phyloP scores from a whole-genome alignment of 2,888 invertebrate species.

The Charanyca ferruginea region DNA sequence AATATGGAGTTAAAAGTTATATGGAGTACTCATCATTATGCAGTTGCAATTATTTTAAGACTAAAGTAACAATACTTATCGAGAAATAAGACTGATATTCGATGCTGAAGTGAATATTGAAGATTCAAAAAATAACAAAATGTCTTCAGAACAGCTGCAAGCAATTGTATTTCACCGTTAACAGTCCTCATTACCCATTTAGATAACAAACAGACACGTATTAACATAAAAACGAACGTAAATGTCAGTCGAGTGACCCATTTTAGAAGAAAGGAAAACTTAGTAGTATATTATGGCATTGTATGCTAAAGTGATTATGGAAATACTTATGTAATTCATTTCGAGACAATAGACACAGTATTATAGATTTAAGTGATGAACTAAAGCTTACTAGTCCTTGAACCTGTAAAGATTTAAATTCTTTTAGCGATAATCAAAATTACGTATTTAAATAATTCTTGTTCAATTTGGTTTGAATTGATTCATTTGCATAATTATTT shows the following conservation, averaged over 20 bases:
- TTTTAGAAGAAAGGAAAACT: conserved; percentile 1
- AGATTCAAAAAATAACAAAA: conserved; percentile 16
- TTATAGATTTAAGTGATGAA: neutral
- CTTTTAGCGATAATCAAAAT: neutral
- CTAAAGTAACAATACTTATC: neutral
- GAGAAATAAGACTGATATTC: no score
- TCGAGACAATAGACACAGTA: neutral
- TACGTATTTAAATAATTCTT: neutral
- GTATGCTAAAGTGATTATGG: neutral
- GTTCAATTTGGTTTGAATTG: neutral
- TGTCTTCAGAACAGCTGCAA: conserved; percentile 7
- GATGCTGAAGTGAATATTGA: neutral
- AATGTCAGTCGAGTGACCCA: conserved; percentile 14
- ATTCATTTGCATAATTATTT: conserved; percentile 1
- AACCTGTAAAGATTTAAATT: neutral
- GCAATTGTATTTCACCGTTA: conserved; percentile 22
- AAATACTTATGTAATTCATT: no score
- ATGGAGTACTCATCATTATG: no score
- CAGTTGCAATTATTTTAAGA: no score
- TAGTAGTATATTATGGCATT: neutral
- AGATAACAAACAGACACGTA: conserved; percentile 44
- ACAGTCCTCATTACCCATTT: conserved; percentile 22
- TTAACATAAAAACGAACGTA: conserved; percentile 14
- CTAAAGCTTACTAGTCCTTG: neutral
- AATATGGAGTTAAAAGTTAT: no score